Evolutionary conservation across 1,140 invertebrate genomes (phyloP).

Genomic region (Centruroides vittatus): DNA sequence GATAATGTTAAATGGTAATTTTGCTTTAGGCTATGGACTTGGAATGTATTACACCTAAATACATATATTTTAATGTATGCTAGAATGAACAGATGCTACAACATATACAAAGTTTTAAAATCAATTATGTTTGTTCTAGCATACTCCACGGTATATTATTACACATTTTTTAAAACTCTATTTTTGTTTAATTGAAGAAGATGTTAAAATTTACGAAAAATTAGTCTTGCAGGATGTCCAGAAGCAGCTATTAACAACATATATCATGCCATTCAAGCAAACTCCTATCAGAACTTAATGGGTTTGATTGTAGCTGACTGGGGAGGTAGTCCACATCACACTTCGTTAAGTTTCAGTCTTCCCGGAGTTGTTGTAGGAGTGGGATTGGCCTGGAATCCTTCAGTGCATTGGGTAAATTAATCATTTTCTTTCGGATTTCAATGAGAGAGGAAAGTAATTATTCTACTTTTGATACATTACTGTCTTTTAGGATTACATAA

Average conservation of each 20-base stretch:
- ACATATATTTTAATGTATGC: no score
- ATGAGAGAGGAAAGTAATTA: background rate
- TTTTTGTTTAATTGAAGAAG: background rate
- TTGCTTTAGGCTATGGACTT: no score
- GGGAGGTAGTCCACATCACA: slow-evolving; percentile 47
- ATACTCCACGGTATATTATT: background rate
- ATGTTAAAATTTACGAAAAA: slow-evolving; percentile 7
- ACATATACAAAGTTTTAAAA: no score
- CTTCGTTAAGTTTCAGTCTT: slow-evolving; percentile 47
- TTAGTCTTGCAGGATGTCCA: slow-evolving; percentile 45
- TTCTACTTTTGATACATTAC: slow-evolving; percentile 3
- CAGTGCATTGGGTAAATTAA: slow-evolving; percentile 36
- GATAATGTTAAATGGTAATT: no score
- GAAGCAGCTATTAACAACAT: slow-evolving; percentile 47
- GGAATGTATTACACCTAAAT: no score
- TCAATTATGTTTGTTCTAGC: no score
- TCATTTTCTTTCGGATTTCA: background rate
- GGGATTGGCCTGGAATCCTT: slow-evolving; percentile 46
- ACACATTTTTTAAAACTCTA: background rate
- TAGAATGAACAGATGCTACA: no score
- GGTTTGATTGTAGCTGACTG: slow-evolving; percentile 48
- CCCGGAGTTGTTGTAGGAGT: slow-evolving; percentile 47
- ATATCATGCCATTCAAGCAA: slow-evolving; percentile 41
- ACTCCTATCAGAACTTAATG: slow-evolving; percentile 36
- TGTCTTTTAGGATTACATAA: slow-evolving; percentile 35